These are phyloP conservation scores for Cataglyphis albicans DNA, from an alignment of 2,888 invertebrate species.

Conservation along the genomic window DNA sequence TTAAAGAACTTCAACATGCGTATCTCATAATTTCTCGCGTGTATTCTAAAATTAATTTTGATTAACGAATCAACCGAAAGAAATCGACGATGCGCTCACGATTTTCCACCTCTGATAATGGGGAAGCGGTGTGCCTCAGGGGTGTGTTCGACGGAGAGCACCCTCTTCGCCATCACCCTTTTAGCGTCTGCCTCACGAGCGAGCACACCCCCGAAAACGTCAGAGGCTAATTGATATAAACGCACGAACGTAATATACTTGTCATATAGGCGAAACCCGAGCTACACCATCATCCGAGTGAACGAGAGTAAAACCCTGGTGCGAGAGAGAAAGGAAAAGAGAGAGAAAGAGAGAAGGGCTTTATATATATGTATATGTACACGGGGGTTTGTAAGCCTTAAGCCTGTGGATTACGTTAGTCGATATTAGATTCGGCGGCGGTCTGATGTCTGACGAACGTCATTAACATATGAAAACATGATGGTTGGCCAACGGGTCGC, in stretches of 20 bases:
- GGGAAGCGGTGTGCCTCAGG: constrained; percentile 49
- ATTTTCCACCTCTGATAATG: constrained; percentile 42
- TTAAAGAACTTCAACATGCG: background rate
- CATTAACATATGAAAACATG: constrained; percentile 78
- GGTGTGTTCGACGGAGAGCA: constrained; percentile 67
- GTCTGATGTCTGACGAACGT: constrained; percentile 73
- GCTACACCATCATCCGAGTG: constrained; percentile 63
- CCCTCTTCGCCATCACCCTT: constrained; percentile 74
- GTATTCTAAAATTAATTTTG: background rate
- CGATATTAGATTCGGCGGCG: constrained; percentile 80
- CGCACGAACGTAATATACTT: constrained; percentile 85
- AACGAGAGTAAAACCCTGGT: constrained; percentile 30
- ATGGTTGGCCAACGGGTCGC: constrained; percentile 33
- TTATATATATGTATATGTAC: constrained; percentile 37
- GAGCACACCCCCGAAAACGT: constrained; percentile 83
- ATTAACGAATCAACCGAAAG: constrained; percentile 9
- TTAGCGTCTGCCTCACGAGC: constrained; percentile 73
- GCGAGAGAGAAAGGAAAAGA: constrained; percentile 42
- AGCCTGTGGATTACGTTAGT: constrained; percentile 77
- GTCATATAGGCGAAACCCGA: constrained; percentile 82
- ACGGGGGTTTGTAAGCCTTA: constrained; percentile 70
- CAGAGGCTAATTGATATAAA: constrained; percentile 86
- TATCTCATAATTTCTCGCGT: background rate
- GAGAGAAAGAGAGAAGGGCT: constrained; percentile 18
- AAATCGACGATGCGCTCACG: constrained; percentile 24